A percentile compares a stretch with the other conserved stretches of the same genome.
Conservation (phyloP, 2,113 vertebrate genomes). For the Trinectes maculatus region DNA sequence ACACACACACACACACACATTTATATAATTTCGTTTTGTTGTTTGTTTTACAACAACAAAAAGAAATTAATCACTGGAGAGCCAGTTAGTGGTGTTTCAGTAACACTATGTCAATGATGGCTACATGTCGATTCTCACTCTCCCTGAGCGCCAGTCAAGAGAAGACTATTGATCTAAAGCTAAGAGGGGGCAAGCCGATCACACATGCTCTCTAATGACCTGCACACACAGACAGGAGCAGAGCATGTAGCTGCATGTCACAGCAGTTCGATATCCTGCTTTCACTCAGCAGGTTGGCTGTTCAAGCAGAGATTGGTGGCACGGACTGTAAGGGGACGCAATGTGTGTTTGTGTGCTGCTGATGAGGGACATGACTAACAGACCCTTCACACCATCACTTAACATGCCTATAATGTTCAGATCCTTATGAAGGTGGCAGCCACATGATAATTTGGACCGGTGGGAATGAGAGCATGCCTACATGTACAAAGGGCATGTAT, state of each 20-base stretch:
- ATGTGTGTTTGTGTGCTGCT: background rate
- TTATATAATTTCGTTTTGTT: too few relatives aligned
- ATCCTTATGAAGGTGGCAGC: slow-evolving; percentile 18
- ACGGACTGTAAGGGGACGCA: slow-evolving; percentile 22
- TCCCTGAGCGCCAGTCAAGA: slow-evolving; percentile 25
- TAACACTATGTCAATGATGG: background rate
- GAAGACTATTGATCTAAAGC: slow-evolving; percentile 49
- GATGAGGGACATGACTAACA: slow-evolving; percentile 39
- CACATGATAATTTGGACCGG: background rate
- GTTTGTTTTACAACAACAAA: background rate
- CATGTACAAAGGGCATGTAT: background rate
- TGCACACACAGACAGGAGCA: slow-evolving; percentile 24
- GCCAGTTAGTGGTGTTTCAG: background rate
- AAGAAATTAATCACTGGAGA: slow-evolving; percentile 3
- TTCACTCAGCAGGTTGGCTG: slow-evolving; percentile 57
- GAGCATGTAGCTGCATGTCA: slow-evolving; percentile 36
- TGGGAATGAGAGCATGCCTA: background rate
- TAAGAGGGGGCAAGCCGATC: slow-evolving; percentile 35
- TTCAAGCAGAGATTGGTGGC: slow-evolving; percentile 41
- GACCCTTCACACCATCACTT: slow-evolving; percentile 58
- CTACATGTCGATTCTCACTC: background rate
- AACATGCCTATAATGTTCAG: slow-evolving; percentile 56
- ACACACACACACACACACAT: too few relatives aligned
- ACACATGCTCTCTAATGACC: slow-evolving; percentile 41
- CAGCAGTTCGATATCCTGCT: slow-evolving; percentile 50